Conservation (phyloP, 92 coral and sea anemone genomes). For the Hydrozoanthus gracilis region DNA sequence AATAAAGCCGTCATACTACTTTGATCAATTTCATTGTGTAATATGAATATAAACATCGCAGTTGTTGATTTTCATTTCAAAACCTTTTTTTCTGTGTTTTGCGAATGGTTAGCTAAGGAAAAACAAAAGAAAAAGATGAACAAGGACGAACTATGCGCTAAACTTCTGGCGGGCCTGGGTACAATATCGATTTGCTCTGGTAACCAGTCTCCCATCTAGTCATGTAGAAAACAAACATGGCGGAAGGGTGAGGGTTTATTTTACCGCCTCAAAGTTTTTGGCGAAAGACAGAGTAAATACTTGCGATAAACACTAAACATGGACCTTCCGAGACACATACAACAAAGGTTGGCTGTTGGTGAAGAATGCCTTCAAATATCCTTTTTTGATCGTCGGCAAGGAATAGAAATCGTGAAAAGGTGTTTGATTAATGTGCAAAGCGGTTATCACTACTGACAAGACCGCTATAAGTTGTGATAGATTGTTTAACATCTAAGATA, state of each 20-base stretch:
- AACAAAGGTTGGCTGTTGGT: constrained; percentile 4
- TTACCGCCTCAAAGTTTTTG: background rate
- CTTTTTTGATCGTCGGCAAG: background rate
- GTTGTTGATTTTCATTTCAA: too few relatives aligned
- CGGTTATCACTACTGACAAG: background rate
- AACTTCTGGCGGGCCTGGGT: background rate
- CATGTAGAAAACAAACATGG: constrained; percentile 28
- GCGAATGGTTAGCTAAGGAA: too few relatives aligned
- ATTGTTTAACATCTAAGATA: background rate
- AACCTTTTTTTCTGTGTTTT: too few relatives aligned
- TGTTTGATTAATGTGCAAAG: background rate
- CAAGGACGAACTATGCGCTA: background rate
- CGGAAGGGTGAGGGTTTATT: constrained; percentile 7
- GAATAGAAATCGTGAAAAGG: background rate
- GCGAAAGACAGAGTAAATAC: background rate
- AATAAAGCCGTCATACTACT: too few relatives aligned
- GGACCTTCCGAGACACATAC: constrained; percentile 26
- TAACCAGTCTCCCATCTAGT: constrained; percentile 13
- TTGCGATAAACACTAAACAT: background rate
- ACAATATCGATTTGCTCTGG: background rate
- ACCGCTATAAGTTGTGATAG: background rate
- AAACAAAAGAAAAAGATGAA: background rate
- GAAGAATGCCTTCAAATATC: constrained; percentile 45
- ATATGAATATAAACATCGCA: too few relatives aligned
- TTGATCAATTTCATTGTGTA: too few relatives aligned